Base-by-base conservation (phyloP, 2,888 invertebrate species). In the Coenonympha glycerion region DNA sequence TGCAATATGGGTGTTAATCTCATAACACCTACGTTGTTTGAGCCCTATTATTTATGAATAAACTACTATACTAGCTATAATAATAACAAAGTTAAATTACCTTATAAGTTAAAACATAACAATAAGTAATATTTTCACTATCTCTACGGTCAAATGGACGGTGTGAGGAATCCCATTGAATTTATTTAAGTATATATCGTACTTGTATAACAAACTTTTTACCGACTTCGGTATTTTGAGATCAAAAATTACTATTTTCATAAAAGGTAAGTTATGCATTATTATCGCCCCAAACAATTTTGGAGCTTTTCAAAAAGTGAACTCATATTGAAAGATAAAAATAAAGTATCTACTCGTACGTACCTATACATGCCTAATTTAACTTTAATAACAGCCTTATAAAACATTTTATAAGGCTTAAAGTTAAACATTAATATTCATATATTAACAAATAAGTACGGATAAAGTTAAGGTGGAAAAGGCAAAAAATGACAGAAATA, bases 11-110 rank as follows among this genome's bases (percentile, higher is more conserved):
- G 21, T 15, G 33, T 22, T 39, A 47, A 50, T 31, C 34, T 33
- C 33, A 37, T 50, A 47, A 28, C 50, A 18, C 53, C 47, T 33
- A 44, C 50, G 30, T 18, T 11, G 16, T 24, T 21, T 21, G 13
- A 47, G 47, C 49, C 30, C 36, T 40, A 41, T 37, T 19, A 46
- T 13, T 37, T 15, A 33, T 46, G 11, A n/a, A 28, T 41, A 22
- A 21, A 15, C 37, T n/a, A 15, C 37, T n/a, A n/a, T 50, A 13
- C n/a, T n/a, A 50, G 19, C 13, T 47, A 28, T 28, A 39, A 30
- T n/a, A 19, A 13, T 9, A 24, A 16, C 24, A 9, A 22, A 39
- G 22, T 24, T 8, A 24, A 24, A 8, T 8, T 24, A 9, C 6
- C n/a, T n/a, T n/a, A n/a, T n/a, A n/a, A n/a, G n/a, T n/a, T n/a